Base-by-base conservation (phyloP, 2,888 invertebrate genomes). In the Branchinecta sandiegonensis region DNA sequence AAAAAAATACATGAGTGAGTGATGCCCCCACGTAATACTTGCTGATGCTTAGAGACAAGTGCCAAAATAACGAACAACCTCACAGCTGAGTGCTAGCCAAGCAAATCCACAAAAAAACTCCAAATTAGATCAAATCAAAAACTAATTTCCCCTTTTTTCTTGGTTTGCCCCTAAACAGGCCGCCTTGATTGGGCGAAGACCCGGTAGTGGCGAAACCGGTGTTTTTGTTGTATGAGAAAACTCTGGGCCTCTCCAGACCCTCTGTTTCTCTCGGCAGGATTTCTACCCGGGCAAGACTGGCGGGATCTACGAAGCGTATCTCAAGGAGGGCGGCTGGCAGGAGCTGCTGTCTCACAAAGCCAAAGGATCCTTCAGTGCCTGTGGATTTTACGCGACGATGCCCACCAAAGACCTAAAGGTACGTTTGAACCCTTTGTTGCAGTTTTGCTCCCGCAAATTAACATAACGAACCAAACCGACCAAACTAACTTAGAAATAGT, bases 251-350 rank as follows among this genome's bases (percentile, higher is more conserved):
- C 23, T 56, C 23, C 63, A n/a, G 23, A 56, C 63, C n/a, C 63
- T 23, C 63, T 56, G 14, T 56, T 37, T 37, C 37, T 56, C 63
- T 56, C 63, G n/a, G 9, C 65, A 65, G 48, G 69, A 69, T 50
- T 64, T 66, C 13, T 69, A 69, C 48, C 69, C 69, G 8, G 56
- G 66, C 14, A 48, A 69, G 37, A 48, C 69, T 37, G 69, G 64
- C 23, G 66, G 64, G 7, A 65, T 69, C 46, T 69, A 69, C 64
- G 64, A 50, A 14, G 66, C 66, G 47, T 69, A 69, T 56, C 63
- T 56, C 10, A 56, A 56, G 23, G 63, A 56, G 23, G 63, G 63
- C 23, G 63, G 63, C 63, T 56, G 63, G 63, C 14, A 56, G 23
- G 63, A 56, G n/a, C 63, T 56, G 9, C 23, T 56, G 11, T 56